These are phyloP conservation scores for Laticauda laticaudata DNA, from an alignment of 2,113 vertebrate genomes.

Conservation along the genomic window DNA sequence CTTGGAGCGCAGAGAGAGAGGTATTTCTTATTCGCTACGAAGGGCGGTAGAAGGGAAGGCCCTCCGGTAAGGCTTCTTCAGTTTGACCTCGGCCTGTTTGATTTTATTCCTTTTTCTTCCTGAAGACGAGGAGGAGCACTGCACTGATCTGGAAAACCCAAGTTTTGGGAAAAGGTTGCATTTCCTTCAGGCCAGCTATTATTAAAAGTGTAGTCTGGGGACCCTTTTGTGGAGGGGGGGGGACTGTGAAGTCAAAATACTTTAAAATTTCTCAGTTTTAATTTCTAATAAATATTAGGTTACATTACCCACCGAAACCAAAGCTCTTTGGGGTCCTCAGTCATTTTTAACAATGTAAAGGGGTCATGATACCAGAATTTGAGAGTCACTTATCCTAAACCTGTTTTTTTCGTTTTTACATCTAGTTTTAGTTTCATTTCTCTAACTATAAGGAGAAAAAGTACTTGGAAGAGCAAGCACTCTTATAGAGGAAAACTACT, in stretches of 20 bases:
- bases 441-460: not conserved
- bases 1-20: conserved; percentile 85
- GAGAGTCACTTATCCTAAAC: not conserved
- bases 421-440: not conserved
- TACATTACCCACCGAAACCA: not conserved
- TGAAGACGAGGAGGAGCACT: not conserved
- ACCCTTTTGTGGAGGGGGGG: not conserved
- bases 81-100: no score
- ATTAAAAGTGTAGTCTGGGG: not conserved
- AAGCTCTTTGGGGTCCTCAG: not conserved
- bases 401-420: not conserved
- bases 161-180: not conserved
- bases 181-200: not conserved
- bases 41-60: not conserved
- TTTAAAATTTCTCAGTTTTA: not conserved
- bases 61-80: conserved; percentile 68
- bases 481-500: not conserved
- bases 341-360: not conserved
- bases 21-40: conserved; percentile 43
- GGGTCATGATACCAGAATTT: not conserved
- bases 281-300: not conserved
- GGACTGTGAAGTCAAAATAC: not conserved
- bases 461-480: no score
- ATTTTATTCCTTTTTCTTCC: not conserved
- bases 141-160: not conserved